Evolutionary conservation across 37 sponge, comb jelly and placozoan species (phyloP), one percentile per base, ranked within the genome.

Genomic region (Hexactinellida sp.): DNA sequence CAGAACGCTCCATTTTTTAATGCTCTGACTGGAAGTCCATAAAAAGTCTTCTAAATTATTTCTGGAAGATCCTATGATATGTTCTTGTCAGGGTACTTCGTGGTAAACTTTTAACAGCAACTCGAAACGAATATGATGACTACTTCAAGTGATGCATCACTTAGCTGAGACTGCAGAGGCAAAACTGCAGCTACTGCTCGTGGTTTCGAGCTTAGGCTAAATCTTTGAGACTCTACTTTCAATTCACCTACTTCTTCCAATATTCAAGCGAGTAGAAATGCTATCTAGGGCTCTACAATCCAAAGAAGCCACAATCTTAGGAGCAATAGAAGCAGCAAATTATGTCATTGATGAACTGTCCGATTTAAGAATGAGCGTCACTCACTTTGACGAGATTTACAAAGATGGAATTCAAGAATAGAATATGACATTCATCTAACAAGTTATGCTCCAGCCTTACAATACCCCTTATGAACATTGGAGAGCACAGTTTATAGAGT

Each of bases 21-120:
- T n/a, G n/a, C n/a, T n/a, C n/a, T n/a, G n/a, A n/a, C n/a, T n/a
- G n/a, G n/a, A n/a, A n/a, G n/a, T n/a, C n/a, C n/a, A n/a, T n/a
- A n/a, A n/a, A n/a, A n/a, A n/a, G n/a, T n/a, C n/a, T n/a, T n/a
- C n/a, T n/a, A n/a, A n/a, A n/a, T n/a, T n/a, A n/a, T n/a, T n/a
- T n/a, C n/a, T n/a, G n/a, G n/a, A n/a, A n/a, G n/a, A n/a, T n/a
- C n/a, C n/a, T n/a, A n/a, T n/a, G n/a, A n/a, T n/a, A n/a, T n/a
- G n/a, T n/a, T n/a, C n/a, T n/a, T n/a, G n/a, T n/a, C n/a, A n/a
- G 76, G 76, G 76, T 63, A 63, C 76, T 63, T 63, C 76, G 76
- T 32, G 76, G 76, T 63, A 63, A 63, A 63, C 76, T 63, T 63
- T 23, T 63, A 63, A 5, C 76, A 63, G 76, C 47, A 41, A 41